Evolutionary conservation across 2,797 vertebrate species (phyloP).

Genomic region (Loriculus beryllinus): DNA sequence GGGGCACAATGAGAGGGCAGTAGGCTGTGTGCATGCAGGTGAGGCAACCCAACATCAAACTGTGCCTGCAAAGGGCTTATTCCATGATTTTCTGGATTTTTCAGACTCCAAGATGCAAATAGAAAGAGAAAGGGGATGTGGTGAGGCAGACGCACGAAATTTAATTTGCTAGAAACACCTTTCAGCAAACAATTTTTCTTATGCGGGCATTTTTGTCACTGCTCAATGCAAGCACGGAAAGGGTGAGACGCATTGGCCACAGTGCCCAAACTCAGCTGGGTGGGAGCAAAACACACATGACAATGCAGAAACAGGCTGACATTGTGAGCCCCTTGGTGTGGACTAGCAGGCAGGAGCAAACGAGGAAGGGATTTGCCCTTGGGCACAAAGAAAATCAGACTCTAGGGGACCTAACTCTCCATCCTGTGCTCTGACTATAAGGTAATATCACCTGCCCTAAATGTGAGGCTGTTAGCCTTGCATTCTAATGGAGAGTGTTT

Average conservation of each 20-base stretch:
- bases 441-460: neutral
- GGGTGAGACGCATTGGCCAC: fast-evolving
- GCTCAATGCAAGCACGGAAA: neutral
- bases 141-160: neutral
- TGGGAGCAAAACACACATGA: neutral
- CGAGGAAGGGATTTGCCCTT: neutral
- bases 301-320: neutral
- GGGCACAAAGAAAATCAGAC: neutral
- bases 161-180: neutral
- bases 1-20: neutral
- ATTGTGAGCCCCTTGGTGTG: neutral
- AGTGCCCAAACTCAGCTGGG: fast-evolving
- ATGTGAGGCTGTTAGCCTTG: neutral
- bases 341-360: neutral
- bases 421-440: neutral
- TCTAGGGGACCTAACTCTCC: neutral
- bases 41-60: neutral
- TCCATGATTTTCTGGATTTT: neutral
- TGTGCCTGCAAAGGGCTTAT: neutral
- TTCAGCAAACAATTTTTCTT: neutral
- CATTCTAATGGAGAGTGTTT: neutral
- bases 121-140: neutral
- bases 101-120: neutral
- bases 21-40: neutral
- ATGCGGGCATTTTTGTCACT: neutral